phyloP scores from a whole-genome alignment of 2,113 vertebrate species.

The Cichladusa arquata region DNA sequence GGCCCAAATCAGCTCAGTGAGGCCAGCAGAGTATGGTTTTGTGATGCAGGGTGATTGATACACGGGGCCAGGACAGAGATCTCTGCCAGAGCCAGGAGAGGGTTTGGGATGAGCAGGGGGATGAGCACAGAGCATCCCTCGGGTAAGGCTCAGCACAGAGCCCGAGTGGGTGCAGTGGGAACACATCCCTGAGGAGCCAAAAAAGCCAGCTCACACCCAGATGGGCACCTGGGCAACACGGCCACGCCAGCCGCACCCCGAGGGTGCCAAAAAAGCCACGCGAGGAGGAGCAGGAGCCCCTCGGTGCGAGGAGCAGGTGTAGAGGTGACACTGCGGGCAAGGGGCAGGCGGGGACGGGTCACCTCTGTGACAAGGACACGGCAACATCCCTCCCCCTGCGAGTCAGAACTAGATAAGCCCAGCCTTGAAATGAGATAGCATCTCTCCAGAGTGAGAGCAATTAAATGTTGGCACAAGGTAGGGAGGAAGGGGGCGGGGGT shows the following conservation, averaged over 20 bases:
- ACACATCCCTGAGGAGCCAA: rapidly evolving
- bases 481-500: background rate
- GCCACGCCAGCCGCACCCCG: background rate
- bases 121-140: rapidly evolving
- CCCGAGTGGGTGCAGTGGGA: rapidly evolving
- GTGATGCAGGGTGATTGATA: rapidly evolving
- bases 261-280: rapidly evolving
- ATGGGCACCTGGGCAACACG: background rate
- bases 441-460: background rate
- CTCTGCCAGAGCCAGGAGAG: background rate
- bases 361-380: background rate
- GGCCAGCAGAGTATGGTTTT: background rate
- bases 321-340: background rate
- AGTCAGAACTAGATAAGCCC: background rate
- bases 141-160: rapidly evolving
- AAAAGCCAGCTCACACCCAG: background rate
- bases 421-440: constrained; percentile 33
- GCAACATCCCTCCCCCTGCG: too few species aligned
- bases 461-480: background rate
- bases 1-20: background rate
- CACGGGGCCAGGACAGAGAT: rapidly evolving
- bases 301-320: rapidly evolving
- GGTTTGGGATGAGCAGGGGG: background rate
- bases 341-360: background rate
- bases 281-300: rapidly evolving